Percentiles rank a stretch among this genome's conserved stretches.
These are phyloP conservation scores for Tachina grossa DNA, from an alignment of 2,888 invertebrate species.

Conservation along the genomic window DNA sequence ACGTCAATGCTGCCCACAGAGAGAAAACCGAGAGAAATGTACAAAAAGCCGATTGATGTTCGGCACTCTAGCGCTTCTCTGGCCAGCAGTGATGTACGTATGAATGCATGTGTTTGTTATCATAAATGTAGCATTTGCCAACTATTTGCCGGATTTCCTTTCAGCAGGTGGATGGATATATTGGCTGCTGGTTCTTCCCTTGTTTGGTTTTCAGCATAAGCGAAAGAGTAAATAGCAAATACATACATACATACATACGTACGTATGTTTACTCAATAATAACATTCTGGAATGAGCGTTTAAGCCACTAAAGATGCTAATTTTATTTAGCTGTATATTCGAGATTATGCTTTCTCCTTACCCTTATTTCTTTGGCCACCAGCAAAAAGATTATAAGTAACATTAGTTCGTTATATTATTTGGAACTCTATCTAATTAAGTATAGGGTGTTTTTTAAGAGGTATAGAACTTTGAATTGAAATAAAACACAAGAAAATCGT, in stretches of 20 bases:
- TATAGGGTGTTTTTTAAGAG: too few relatives aligned
- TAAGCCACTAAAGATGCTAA: constrained; percentile 73
- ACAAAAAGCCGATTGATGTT: too few relatives aligned
- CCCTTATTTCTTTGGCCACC: constrained; percentile 15
- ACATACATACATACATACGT: not conserved
- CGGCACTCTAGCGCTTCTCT: too few relatives aligned
- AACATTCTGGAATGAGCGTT: constrained; percentile 57
- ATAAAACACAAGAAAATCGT: too few relatives aligned
- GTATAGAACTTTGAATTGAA: too few relatives aligned
- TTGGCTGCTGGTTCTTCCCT: constrained; percentile 12
- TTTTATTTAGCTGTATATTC: constrained; percentile 73
- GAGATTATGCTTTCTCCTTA: constrained; percentile 49
- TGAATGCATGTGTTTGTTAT: not conserved
- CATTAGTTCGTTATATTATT: not conserved
- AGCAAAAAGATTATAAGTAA: not conserved
- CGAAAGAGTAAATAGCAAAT: not conserved
- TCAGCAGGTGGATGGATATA: constrained; percentile 61
- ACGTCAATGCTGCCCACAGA: too few relatives aligned
- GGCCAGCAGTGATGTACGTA: too few relatives aligned
- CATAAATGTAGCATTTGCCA: constrained; percentile 14
- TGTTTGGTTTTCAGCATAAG: not conserved
- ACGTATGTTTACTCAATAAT: constrained; percentile 53
- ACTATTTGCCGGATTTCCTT: constrained; percentile 53
- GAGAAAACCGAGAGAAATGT: too few relatives aligned
- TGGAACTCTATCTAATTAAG: not conserved